These are phyloP conservation scores for Andricus curvator DNA, from an alignment of 2,888 invertebrate species.

Conservation along the genomic window DNA sequence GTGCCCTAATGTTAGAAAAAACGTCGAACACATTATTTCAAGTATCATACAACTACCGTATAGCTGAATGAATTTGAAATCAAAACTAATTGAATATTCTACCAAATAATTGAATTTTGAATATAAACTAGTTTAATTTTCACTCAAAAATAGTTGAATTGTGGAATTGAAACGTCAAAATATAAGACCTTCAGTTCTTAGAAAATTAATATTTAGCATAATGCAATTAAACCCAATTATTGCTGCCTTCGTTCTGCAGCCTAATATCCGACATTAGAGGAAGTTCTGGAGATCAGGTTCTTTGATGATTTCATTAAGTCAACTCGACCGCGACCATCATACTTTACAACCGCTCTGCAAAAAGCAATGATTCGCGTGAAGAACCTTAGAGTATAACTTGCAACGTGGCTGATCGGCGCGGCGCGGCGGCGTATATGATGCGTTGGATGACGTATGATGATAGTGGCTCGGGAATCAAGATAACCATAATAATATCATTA, in stretches of 20 bases:
- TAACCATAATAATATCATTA: constrained; percentile 77
- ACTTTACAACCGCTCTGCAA: constrained; percentile 71
- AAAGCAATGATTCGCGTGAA: constrained; percentile 62
- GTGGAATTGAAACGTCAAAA: not conserved
- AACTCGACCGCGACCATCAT: constrained; percentile 70
- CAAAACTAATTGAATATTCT: too few relatives aligned
- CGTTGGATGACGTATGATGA: constrained; percentile 76
- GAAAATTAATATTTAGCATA: not conserved
- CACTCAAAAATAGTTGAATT: too few relatives aligned
- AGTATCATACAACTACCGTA: too few relatives aligned
- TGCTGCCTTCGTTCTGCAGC: constrained; percentile 21
- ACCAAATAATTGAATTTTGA: too few relatives aligned
- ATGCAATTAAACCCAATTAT: not conserved
- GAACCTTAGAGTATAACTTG: constrained; percentile 51
- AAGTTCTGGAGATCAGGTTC: constrained; percentile 66
- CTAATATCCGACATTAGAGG: constrained; percentile 56
- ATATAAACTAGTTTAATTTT: too few relatives aligned
- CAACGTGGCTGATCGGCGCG: constrained; percentile 64
- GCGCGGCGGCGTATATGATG: constrained; percentile 64
- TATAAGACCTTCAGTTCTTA: not conserved
- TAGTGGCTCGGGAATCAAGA: constrained; percentile 73
- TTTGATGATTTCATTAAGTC: constrained; percentile 74
- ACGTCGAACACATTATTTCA: too few relatives aligned
- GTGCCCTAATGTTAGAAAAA: too few relatives aligned
- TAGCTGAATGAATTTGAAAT: too few relatives aligned